These are phyloP conservation scores for Saxidomus purpurata DNA, from an alignment of 1,140 invertebrate genomes.

Conservation along the genomic window DNA sequence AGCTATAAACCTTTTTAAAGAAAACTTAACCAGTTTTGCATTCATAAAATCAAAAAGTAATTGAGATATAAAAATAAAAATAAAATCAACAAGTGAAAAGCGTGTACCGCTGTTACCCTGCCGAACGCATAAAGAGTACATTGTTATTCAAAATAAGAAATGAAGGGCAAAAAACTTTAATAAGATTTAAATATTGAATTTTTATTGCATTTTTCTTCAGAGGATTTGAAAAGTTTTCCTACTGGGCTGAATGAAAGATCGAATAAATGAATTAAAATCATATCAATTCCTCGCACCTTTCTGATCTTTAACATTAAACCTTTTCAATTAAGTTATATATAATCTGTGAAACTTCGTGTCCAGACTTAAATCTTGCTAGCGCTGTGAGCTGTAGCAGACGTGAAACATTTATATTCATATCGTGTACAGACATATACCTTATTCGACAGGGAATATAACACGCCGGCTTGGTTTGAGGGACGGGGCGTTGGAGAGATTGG, in stretches of 20 bases:
- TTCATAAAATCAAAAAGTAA: background rate
- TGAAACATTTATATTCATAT: too few relatives aligned
- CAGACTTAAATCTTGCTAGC: background rate
- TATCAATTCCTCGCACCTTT: conserved; percentile 33
- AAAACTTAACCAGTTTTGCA: background rate
- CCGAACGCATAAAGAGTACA: background rate
- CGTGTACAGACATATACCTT: too few relatives aligned
- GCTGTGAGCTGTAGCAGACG: too few relatives aligned
- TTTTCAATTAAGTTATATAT: background rate
- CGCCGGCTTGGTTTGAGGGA: too few relatives aligned
- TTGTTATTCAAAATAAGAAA: conserved; percentile 29
- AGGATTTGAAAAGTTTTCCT: background rate
- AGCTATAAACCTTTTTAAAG: too few relatives aligned
- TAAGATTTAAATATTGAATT: conserved; percentile 36
- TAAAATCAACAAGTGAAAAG: conserved; percentile 12
- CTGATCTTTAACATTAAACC: background rate
- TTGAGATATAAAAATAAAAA: conserved; percentile 5
- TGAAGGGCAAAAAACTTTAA: conserved; percentile 10
- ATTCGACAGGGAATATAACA: too few relatives aligned
- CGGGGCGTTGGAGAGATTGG: too few relatives aligned
- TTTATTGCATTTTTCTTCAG: background rate
- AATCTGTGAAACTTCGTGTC: background rate
- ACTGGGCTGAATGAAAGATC: conserved; percentile 11
- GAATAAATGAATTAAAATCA: conserved; percentile 31
- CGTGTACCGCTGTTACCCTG: conserved; percentile 1